Conservation (phyloP, 2,113 vertebrate species). For the Chrysochloris asiatica region DNA sequence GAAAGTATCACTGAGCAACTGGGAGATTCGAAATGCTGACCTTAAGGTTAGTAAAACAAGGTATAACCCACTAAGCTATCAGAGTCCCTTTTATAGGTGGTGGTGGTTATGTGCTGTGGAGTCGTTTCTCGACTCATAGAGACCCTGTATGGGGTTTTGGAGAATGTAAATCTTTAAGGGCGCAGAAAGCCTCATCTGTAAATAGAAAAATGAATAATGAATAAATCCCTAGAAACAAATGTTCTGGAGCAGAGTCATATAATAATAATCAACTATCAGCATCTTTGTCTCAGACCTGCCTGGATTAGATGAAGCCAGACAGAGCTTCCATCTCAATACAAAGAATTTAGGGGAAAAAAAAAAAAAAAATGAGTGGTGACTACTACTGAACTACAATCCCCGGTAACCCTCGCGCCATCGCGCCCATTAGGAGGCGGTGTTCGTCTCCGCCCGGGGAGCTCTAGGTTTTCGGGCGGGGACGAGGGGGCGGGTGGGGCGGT, state of each 20-base stretch:
- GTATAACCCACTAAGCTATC: too few relatives aligned
- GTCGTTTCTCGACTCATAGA: too few relatives aligned
- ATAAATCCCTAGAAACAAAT: conserved; percentile 40
- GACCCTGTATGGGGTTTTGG: too few relatives aligned
- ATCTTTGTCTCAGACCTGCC: background rate
- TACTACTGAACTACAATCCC: conserved; percentile 61
- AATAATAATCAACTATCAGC: background rate
- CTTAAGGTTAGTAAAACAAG: too few relatives aligned
- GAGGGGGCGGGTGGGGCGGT: background rate
- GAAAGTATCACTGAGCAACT: too few relatives aligned
- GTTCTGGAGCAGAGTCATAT: background rate
- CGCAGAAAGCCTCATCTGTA: conserved; percentile 12
- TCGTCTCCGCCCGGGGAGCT: background rate
- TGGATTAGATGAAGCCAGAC: background rate
- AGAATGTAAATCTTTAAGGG: too few relatives aligned
- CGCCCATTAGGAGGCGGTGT: background rate
- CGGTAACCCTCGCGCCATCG: background rate
- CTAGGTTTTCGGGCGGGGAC: background rate
- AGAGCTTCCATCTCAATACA: background rate
- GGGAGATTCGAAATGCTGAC: too few relatives aligned
- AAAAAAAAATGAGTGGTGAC: accelerated
- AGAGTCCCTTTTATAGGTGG: too few relatives aligned
- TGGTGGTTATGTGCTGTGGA: too few relatives aligned
- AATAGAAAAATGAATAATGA: conserved; percentile 23
- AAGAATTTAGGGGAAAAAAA: background rate